Evolutionary conservation across 2,888 invertebrate genomes (phyloP), one percentile per base, ranked within the genome.

Genomic region (Allygus modestus): DNA sequence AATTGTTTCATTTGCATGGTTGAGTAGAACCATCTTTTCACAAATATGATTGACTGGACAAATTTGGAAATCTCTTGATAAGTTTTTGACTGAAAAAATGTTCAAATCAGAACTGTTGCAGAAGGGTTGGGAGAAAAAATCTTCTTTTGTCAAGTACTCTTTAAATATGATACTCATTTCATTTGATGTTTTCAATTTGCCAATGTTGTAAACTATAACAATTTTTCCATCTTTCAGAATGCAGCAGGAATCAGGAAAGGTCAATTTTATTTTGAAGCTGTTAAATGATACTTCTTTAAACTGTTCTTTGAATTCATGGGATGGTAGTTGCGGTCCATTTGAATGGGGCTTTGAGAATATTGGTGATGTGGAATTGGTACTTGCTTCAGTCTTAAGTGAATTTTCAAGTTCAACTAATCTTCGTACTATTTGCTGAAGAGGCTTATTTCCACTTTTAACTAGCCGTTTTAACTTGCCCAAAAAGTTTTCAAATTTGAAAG

Each of bases 401-500:
- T 37, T 37, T 37, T 37, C 37, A 37, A 37, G 37, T 37, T 37
- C 37, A 7, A 37, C 37, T 37, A 37, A 37, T 37, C 37, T 37
- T 31, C 20, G 28, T 1, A 71, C 33, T 11, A 71, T 12, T 71
- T 71, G 71, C n/a, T 71, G 31, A 7, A 71, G 20, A n/a, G 71
- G 71, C 33, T 31, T 71, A 41, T 31, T 20, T 71, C 71, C 71
- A n/a, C 20, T 71, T 20, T 20, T 71, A 0, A 71, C 41, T 4
- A 5, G 20, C 31, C 20, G 28, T 31, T 71, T 71, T 11, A 71
- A n/a, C 5, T 9, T 23, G 20, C 11, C 7, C 4, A 71, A 20
- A 41, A 23, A 71, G 41, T 71, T 71, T 41, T 71, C 71, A 71
- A 71, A 71, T 71, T 71, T 71, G 33, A 71, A 71, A 7, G 71